phyloP scores from a whole-genome alignment of 2,888 invertebrate species.

The Parapristionchus giblindavisi region DNA sequence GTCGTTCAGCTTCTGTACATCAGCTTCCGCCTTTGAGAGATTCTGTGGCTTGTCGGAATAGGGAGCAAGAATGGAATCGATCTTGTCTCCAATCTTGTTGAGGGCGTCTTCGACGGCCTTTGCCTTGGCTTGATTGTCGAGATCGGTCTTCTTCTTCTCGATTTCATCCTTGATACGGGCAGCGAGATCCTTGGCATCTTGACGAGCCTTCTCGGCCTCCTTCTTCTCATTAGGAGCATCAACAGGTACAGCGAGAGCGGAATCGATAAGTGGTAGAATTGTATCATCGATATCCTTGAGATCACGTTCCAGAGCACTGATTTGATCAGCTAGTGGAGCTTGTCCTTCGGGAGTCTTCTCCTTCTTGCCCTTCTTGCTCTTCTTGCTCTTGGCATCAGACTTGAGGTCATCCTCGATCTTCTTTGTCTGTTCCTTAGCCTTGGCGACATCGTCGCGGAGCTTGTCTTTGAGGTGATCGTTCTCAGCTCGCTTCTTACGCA shows the following conservation, averaged over 20 bases:
- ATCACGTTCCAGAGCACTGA: conserved; percentile 7
- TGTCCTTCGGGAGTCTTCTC: conserved; percentile 14
- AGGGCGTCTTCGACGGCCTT: conserved; percentile 18
- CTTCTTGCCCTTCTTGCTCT: conserved; percentile 49
- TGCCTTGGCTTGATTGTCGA: conserved; percentile 20
- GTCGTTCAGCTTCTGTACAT: conserved; percentile 13
- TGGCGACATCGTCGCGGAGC: conserved; percentile 41
- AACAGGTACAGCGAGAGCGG: conserved; percentile 16
- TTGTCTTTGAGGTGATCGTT: conserved; percentile 41
- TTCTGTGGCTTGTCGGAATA: conserved; percentile 34
- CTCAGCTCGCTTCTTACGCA: conserved; percentile 44
- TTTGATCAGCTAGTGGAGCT: conserved; percentile 21
- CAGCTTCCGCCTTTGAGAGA: conserved; percentile 17
- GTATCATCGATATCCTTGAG: conserved; percentile 11
- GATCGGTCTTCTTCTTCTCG: conserved; percentile 44
- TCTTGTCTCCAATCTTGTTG: conserved; percentile 50
- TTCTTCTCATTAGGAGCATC: conserved; percentile 26
- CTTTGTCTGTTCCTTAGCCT: conserved; percentile 41
- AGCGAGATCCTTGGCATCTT: conserved; percentile 44
- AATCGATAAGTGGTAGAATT: not conserved
- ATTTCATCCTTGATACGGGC: conserved; percentile 47
- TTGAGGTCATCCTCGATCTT: conserved; percentile 44
- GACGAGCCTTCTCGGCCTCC: conserved; percentile 47
- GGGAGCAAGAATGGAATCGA: conserved; percentile 50
- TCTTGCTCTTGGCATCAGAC: conserved; percentile 37